Evolutionary conservation across 2,888 invertebrate genomes (phyloP), one percentile per base, ranked within the genome.

Genomic region (Alentia gelatinosa): DNA sequence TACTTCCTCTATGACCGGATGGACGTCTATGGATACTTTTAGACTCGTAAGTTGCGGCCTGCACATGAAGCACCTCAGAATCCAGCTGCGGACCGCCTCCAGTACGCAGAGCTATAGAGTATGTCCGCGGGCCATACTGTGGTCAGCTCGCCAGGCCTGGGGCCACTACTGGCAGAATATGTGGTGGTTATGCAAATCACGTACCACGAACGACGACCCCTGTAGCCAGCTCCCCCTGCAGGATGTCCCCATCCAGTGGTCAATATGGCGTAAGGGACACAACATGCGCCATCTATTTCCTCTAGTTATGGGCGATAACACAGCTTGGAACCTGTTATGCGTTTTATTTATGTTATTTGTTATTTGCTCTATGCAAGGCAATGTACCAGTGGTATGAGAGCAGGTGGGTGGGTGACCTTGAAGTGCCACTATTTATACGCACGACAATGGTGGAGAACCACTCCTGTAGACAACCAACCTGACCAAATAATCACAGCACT

Each of bases 131-230:
- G n/a, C 56, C 19, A 56, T 19, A n/a, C n/a, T 56, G 56, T 56
- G 56, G 56, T 56, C 56, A 56, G 56, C 56, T n/a, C 1, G 56
- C n/a, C 3, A 56, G 5, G 56, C 3, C 23, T n/a, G 9, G 19
- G 56, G 56, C 3, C 23, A n/a, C 5, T 56, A n/a, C 56, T 3
- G 56, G 19, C n/a, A 56, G 56, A n/a, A 3, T 56, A 56, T 19
- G 56, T 56, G n/a, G n/a, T n/a, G 56, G 56, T 56, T 56, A 56
- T 56, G 56, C 56, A 56, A 56, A 56, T n/a, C 56, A 56, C 56
- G 56, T 56, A 19, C 56, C 56, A 56, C 56, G n/a, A 56, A 5
- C 19, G 23, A 56, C 5, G 1, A 12, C n/a, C 56, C 56, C 3
- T 56, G 56, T 4, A 56, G n/a, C 56, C n/a, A 56, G n/a, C 56